Base-by-base conservation (phyloP, 2,113 vertebrate genomes). In the Anguilla rostrata region DNA sequence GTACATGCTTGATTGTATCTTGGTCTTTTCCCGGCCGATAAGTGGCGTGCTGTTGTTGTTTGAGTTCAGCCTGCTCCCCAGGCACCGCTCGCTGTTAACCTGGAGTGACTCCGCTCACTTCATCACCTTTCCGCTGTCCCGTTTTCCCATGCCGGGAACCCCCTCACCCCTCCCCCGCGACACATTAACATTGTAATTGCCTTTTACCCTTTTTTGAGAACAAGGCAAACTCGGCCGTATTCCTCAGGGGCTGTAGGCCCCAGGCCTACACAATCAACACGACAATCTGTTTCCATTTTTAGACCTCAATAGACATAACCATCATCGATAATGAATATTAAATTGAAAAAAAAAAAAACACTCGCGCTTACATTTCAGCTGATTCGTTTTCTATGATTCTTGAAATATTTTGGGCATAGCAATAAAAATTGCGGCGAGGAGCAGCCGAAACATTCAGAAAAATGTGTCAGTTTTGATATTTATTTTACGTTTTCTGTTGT, bases 151-250 rank as follows among this genome's bases (percentile, higher is more conserved):
- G 84, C 80, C 60, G 15, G 49, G 9, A 86, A 41, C 56, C 80
- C 89, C 85, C 43, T 46, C 43, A 5, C 56, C 79, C 89, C 85
- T 92, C 85, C 91, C 93, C 87, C 92, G 94, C 89, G 94, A 96
- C 95, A 97, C 96, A 98, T 99, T 98, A 98, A 97, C 97, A 97
- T 96, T 87, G 91, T 97, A 98, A 98, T 98, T 98, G 97, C 95
- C 93, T 97, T 96, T 96, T 96, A 94, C 94, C 93, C 88, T 94
- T 95, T 94, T 92, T 94, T 90, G 89, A 87, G 91, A 91, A 94
- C 89, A 80, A 89, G 89, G 89, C 89, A 91, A 92, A 94, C 92
- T 75, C 87, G 90, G 90, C 53, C 83, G 39, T 79, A 0, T n/a
- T 91, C 94, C 90, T 81, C 78, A 20, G 94, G 94, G 95, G 94